phyloP scores from a whole-genome alignment of 2,888 invertebrate species.

The Sisyra nigra region DNA sequence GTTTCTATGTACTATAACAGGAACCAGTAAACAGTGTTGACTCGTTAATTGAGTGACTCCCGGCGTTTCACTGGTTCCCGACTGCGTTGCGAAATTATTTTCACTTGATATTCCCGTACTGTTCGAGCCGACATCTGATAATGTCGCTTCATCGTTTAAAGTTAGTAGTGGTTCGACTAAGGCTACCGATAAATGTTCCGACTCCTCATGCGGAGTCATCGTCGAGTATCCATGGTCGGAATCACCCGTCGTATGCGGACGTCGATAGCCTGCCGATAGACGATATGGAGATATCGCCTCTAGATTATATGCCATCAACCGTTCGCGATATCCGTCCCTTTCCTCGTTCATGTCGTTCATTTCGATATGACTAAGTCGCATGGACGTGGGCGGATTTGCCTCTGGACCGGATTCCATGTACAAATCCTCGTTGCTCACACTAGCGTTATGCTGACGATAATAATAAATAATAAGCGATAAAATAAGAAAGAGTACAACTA shows the following conservation, averaged over 20 bases:
- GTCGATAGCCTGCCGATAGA: slow-evolving; percentile 63
- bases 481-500: slow-evolving; percentile 64
- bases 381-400: slow-evolving; percentile 35
- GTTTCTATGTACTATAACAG: slow-evolving; percentile 78
- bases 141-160: slow-evolving; percentile 34
- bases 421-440: slow-evolving; percentile 26
- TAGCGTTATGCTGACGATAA: slow-evolving; percentile 49
- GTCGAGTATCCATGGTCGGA: slow-evolving; percentile 94
- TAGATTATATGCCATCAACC: slow-evolving; percentile 44
- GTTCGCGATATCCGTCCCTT: slow-evolving; percentile 45
- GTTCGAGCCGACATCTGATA: slow-evolving; percentile 40
- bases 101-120: slow-evolving; percentile 30
- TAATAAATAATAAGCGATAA: slow-evolving; percentile 74
- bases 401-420: slow-evolving; percentile 35
- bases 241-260: slow-evolving; percentile 57
- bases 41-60: slow-evolving; percentile 21
- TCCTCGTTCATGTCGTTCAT: slow-evolving; percentile 49
- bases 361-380: slow-evolving; percentile 51
- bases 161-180: slow-evolving; percentile 45
- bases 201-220: slow-evolving; percentile 84
- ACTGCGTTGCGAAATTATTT: slow-evolving; percentile 14
- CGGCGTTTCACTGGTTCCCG: slow-evolving; percentile 12
- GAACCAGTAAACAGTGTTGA: slow-evolving; percentile 54
- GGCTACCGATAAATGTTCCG: slow-evolving; percentile 65
- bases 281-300: slow-evolving; percentile 76